These are phyloP conservation scores for Sinohyriopsis cumingii DNA, from an alignment of 2,888 invertebrate genomes.

Conservation along the genomic window DNA sequence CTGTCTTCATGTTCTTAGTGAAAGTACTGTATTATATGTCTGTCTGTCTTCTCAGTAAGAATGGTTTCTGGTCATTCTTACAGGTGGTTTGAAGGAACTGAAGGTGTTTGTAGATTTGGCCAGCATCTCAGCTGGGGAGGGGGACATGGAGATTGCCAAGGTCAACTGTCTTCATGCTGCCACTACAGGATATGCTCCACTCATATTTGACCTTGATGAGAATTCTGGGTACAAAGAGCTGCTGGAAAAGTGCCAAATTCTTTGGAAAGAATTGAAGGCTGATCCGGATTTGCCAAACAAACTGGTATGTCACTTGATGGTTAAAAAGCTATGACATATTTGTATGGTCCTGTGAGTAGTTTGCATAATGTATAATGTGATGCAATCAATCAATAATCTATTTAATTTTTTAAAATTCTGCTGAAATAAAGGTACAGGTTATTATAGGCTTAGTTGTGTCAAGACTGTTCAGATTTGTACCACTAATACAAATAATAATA, in stretches of 20 bases:
- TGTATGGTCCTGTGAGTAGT: no score
- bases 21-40: no score
- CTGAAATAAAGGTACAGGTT: no score
- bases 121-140: conserved; percentile 60
- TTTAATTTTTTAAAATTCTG: no score
- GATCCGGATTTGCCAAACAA: conserved; percentile 52
- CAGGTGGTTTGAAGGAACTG: conserved; percentile 43
- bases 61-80: neutral
- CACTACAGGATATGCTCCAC: conserved; percentile 59
- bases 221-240: conserved; percentile 38
- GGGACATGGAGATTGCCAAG: conserved; percentile 51
- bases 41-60: no score
- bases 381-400: no score
- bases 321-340: no score
- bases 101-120: conserved; percentile 60
- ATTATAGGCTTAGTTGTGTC: no score
- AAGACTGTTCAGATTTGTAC: no score
- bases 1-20: no score
- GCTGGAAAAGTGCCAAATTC: conserved; percentile 43
- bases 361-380: no score
- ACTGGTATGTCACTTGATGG: conserved; percentile 39
- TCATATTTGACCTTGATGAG: conserved; percentile 57
- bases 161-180: conserved; percentile 58
- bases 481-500: no score
- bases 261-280: conserved; percentile 48